These are phyloP conservation scores for Eucidaris tribuloides DNA, from an alignment of 35 echinoderm and acorn worm genomes.

Conservation along the genomic window DNA sequence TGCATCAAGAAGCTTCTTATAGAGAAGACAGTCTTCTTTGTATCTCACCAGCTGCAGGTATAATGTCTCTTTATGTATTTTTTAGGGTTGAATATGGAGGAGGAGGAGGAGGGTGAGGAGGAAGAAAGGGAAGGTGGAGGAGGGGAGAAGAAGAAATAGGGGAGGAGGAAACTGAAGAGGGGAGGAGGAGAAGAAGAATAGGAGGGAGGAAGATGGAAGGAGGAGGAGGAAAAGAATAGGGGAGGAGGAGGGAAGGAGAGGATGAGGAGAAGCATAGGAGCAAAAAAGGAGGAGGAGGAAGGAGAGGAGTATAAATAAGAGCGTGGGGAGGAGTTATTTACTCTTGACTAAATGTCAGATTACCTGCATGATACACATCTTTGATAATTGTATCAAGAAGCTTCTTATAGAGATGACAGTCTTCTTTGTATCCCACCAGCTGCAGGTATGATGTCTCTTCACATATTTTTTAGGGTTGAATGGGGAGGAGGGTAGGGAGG, in stretches of 20 bases:
- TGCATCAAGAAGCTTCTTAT: slow-evolving; percentile 56
- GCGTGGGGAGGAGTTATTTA: too few relatives aligned
- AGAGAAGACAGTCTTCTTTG: slow-evolving; percentile 70
- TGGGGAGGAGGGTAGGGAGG: neutral
- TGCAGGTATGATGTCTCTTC: slow-evolving; percentile 56
- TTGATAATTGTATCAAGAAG: slow-evolving; percentile 59
- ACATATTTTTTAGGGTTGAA: neutral
- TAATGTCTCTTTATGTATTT: neutral
- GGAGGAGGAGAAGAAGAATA: neutral
- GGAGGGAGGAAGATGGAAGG: neutral
- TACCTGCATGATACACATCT: too few relatives aligned
- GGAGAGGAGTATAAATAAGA: too few relatives aligned
- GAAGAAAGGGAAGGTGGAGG: neutral
- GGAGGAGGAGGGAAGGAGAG: neutral
- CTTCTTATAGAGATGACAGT: slow-evolving; percentile 60
- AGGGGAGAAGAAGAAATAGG: neutral
- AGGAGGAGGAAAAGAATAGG: neutral
- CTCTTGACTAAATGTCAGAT: too few relatives aligned
- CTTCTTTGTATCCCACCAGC: slow-evolving; percentile 78
- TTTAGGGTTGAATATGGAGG: neutral
- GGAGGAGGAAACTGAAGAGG: too few relatives aligned
- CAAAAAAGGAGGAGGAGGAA: too few relatives aligned
- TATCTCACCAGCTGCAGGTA: slow-evolving; percentile 88
- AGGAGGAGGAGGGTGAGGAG: neutral
- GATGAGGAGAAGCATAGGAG: too few relatives aligned